Conservation (phyloP, 2,113 vertebrate species). For the Raja brachyura region DNA sequence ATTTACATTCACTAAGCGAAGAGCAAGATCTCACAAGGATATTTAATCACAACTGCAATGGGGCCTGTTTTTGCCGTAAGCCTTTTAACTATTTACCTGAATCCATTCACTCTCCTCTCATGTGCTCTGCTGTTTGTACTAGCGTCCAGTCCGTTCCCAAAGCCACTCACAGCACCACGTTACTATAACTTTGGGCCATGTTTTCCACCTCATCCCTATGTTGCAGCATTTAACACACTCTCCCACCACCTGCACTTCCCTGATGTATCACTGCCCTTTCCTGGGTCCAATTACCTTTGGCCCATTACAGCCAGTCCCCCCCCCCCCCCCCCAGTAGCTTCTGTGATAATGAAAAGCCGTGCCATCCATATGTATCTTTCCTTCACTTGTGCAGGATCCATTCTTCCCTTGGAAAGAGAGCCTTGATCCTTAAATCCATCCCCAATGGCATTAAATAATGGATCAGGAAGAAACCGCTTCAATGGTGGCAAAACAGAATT, state of each 20-base stretch:
- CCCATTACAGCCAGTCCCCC: background rate
- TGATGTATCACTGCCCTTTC: background rate
- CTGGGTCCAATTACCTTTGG: background rate
- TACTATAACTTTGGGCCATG: background rate
- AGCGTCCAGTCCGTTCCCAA: background rate
- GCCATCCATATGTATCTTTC: background rate
- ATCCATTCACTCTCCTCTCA: background rate
- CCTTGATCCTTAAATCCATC: background rate
- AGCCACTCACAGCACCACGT: background rate
- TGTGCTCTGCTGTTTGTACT: background rate
- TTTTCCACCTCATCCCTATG: background rate
- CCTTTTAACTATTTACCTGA: background rate
- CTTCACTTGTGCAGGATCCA: background rate
- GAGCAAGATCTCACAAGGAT: background rate
- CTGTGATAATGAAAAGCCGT: background rate
- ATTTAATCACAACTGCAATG: background rate
- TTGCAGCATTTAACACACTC: background rate
- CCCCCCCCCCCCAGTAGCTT: background rate
- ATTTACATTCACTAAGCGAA: background rate
- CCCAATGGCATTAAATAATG: background rate
- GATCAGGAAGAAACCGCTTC: background rate
- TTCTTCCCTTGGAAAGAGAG: background rate
- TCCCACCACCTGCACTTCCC: background rate
- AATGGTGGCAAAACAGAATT: background rate
- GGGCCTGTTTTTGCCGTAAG: background rate